phyloP scores from a whole-genome alignment of 2,797 vertebrate genomes.

The Picus viridis region DNA sequence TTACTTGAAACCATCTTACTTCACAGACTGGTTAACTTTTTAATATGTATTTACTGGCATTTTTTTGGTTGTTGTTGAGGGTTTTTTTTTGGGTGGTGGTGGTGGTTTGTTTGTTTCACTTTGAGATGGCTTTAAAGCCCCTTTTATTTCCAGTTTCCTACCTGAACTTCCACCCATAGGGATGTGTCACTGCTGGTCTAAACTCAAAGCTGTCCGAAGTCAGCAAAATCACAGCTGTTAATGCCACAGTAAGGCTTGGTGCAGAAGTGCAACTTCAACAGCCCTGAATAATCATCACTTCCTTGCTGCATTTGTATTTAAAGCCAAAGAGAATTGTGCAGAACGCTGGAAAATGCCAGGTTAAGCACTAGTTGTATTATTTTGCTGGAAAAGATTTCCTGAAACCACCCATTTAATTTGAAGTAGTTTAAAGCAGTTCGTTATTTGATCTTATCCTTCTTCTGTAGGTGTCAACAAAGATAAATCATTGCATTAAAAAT shows the following conservation, averaged over 20 bases:
- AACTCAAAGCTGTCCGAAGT: neutral
- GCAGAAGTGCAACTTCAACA: constrained; percentile 2
- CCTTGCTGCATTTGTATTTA: neutral
- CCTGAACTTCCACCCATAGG: neutral
- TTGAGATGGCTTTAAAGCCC: neutral
- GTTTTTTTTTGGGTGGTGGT: too few species aligned
- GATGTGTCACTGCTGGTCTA: neutral
- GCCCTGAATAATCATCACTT: neutral
- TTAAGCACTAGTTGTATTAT: neutral
- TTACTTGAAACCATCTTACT: neutral
- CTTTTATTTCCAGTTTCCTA: neutral
- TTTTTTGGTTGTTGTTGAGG: neutral
- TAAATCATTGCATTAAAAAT: constrained; percentile 19
- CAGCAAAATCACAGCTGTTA: neutral
- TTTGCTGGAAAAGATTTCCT: constrained; percentile 16
- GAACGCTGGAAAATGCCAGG: neutral
- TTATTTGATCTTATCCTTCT: constrained; percentile 42
- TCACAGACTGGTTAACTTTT: neutral
- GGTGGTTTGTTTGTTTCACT: neutral
- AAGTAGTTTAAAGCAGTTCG: neutral
- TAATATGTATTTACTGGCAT: neutral
- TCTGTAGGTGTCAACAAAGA: constrained; percentile 31
- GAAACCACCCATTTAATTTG: constrained; percentile 5
- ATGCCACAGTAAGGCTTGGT: neutral
- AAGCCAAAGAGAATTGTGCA: neutral